Base-by-base conservation (phyloP, 2,888 invertebrate genomes). In the Antheraea assamensis region DNA sequence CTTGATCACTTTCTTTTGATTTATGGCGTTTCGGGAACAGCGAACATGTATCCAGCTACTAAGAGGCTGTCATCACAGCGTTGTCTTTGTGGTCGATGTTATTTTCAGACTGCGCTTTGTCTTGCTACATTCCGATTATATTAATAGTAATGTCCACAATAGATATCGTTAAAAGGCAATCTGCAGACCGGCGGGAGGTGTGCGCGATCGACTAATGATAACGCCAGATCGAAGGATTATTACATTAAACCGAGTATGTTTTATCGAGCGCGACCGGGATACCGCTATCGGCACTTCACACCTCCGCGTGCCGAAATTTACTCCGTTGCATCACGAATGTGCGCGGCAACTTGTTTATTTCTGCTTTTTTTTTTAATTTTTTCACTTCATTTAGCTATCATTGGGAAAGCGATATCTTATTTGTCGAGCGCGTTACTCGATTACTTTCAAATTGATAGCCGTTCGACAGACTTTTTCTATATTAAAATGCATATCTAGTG, bases 171-270 rank as follows among this genome's bases (percentile, higher is more conserved):
- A 76, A 76, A 78, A 81, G 84, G 89, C 92, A 94, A 94, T 94
- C 93, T 92, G 89, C 87, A 82, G 84, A 89, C 85, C 93, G 86
- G 90, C 94, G 92, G 94, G 94, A 91, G 94, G 93, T 90, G 90
- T 82, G 86, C 83, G 84, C 88, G 93, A 93, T 93, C 87, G 86
- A 87, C 91, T 92, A 92, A 93, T 92, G 93, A 94, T 94, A 93
- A 90, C 88, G 80, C 80, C 74, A 85, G 90, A 93, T 92, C 92
- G 91, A 89, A 90, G 88, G 92, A 94, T 93, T 94, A 93, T 94
- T 93, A 94, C 93, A 92, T 93, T 93, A 93, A 90, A 88, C 86
- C 87, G 85, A 24, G 83, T 85, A 88, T 89, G 88, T 90, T 90
- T 88, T 87, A 90, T 88, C 85, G 83, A 80, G 83, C 80, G 85